phyloP scores from a whole-genome alignment of 2,797 vertebrate genomes.

The Helicolenus hilgendorfi region DNA sequence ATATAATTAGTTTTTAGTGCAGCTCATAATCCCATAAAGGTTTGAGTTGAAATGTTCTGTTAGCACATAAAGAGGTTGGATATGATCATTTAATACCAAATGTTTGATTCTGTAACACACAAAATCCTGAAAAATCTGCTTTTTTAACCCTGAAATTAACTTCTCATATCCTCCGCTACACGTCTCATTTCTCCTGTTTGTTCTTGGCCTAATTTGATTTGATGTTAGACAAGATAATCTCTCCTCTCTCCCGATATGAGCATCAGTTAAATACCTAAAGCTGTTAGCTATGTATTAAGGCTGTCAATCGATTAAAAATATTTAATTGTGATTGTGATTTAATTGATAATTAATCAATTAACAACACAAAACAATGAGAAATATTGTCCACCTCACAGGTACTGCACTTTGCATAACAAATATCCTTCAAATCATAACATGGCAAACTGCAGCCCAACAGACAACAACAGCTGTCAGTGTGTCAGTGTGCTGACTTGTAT shows the following conservation, averaged over 20 bases:
- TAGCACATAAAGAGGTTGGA: conserved; percentile 1
- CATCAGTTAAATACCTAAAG: neutral
- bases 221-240: neutral
- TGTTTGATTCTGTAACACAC: neutral
- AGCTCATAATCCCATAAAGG: conserved; percentile 19
- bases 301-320: too few species aligned
- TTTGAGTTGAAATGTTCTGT: conserved; percentile 28
- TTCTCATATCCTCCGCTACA: neutral
- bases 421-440: too few species aligned
- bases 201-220: neutral
- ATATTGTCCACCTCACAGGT: too few species aligned
- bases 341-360: too few species aligned
- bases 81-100: neutral
- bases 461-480: too few species aligned
- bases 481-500: too few species aligned
- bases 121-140: neutral
- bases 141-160: conserved; percentile 2
- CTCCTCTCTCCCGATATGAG: neutral
- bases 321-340: too few species aligned
- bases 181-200: neutral
- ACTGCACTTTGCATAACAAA: too few species aligned
- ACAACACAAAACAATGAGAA: too few species aligned
- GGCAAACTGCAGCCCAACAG: fast-evolving
- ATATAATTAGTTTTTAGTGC: conserved; percentile 52
- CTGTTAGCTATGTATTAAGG: neutral